phyloP scores from a whole-genome alignment of 1,140 invertebrate genomes.

The Drosophila trapezifrons region DNA sequence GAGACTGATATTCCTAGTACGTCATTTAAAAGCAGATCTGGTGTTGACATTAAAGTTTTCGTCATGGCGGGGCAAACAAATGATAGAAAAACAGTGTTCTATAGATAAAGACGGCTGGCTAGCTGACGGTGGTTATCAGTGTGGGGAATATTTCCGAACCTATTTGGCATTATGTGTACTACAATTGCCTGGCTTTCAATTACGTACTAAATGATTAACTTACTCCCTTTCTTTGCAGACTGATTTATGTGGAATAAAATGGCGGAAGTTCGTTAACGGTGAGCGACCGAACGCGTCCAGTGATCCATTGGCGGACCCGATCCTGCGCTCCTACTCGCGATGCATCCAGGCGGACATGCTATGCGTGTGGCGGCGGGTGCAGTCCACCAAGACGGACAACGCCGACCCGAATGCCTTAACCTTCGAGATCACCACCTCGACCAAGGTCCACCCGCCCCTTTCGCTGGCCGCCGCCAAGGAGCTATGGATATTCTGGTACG shows the following conservation, averaged over 20 bases:
- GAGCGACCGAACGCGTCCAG: conserved; percentile 86
- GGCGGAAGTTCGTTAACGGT: conserved; percentile 95
- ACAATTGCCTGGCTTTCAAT: conserved; percentile 12
- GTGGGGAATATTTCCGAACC: conserved; percentile 13
- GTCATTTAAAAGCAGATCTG: conserved; percentile 16
- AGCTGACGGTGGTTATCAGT: conserved; percentile 12
- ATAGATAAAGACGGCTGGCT: conserved; percentile 17
- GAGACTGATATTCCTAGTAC: not conserved
- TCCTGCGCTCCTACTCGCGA: conserved; percentile 95
- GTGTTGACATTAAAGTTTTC: conserved; percentile 23
- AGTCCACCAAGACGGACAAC: conserved; percentile 85
- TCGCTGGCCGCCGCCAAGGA: conserved; percentile 94
- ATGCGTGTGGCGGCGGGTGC: conserved; percentile 96
- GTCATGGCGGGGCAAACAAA: conserved; percentile 30
- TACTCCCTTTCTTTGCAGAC: conserved; percentile 87
- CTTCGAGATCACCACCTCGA: conserved; percentile 83
- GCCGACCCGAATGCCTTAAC: conserved; percentile 79
- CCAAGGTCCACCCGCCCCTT: conserved; percentile 86
- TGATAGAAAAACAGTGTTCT: conserved; percentile 7
- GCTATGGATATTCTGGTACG: conserved; percentile 99
- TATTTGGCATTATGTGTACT: conserved; percentile 18
- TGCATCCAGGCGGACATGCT: conserved; percentile 97
- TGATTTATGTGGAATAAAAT: conserved; percentile 99
- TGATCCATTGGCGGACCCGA: conserved; percentile 95
- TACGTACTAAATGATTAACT: conserved; percentile 20